Base-by-base conservation (phyloP, 2,113 vertebrate species). In the Sardina pilchardus region DNA sequence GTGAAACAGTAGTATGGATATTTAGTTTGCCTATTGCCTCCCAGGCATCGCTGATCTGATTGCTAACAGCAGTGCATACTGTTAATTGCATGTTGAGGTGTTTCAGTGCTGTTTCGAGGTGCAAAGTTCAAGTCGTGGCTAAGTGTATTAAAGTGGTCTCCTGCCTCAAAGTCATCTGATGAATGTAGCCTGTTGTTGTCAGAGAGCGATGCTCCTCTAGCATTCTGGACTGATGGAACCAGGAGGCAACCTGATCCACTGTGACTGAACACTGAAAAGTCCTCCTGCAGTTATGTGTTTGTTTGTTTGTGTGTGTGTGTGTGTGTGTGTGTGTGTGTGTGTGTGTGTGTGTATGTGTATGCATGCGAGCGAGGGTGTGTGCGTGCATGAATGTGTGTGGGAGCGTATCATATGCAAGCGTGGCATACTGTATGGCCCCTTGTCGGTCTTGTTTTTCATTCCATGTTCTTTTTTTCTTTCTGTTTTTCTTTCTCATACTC, bases 31-130 rank as follows among this genome's bases (percentile, higher is more conserved):
- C 71, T 78, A 39, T 34, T 78, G 71, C 30, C 26, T 78, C 9
- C 71, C 39, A 36, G 71, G 71, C 71, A 78, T 36, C 39, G 30
- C 30, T 78, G 71, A 36, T 78, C 30, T 78, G 30, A 36, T 36
- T 36, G 71, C 71, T 36, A 16, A 78, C 71, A 78, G 30, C 71
- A 17, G 71, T 36, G 34, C 71, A 16, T 34, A 78, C 71, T 78
- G 71, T 78, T 78, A 78, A 78, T 78, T 78, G 71, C 71, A 78
- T 78, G 71, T 78, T 17, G 71, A 78, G 71, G 71, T 78, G 71
- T 78, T 24, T 71, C 12, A 78, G 12, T 78, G 71, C 71, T 78
- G 71, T 78, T 34, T 78, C 71, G 71, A 78, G 30, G 71, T 78
- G 34, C 71, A 78, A 17, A 78, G 71, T 12, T 34, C 71, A 30